Evolutionary conservation across 2,113 vertebrate genomes (phyloP).

Genomic region (cattle (Bos taurus)): ARS-UCD2.0 NC_037328.1:95075001-95075500

Average conservation of each 20-base stretch:
- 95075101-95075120: neutral
- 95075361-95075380: too few relatives aligned
- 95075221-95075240: neutral
- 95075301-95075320: neutral
- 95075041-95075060: neutral
- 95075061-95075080: neutral
- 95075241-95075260: neutral
- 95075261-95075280: neutral
- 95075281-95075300: neutral
- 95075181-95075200: neutral
- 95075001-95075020: neutral
- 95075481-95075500: too few relatives aligned
- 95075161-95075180: neutral
- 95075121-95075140: neutral
- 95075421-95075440: too few relatives aligned
- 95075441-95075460: too few relatives aligned
- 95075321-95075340: neutral
- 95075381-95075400: too few relatives aligned
- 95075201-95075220: neutral
- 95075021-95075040: neutral
- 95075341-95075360: too few relatives aligned
- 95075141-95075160: neutral
- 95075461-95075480: too few relatives aligned
- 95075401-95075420: too few relatives aligned
- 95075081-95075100: neutral